Conservation (phyloP, 2,888 invertebrate species). For the Phalangium opilio region DNA sequence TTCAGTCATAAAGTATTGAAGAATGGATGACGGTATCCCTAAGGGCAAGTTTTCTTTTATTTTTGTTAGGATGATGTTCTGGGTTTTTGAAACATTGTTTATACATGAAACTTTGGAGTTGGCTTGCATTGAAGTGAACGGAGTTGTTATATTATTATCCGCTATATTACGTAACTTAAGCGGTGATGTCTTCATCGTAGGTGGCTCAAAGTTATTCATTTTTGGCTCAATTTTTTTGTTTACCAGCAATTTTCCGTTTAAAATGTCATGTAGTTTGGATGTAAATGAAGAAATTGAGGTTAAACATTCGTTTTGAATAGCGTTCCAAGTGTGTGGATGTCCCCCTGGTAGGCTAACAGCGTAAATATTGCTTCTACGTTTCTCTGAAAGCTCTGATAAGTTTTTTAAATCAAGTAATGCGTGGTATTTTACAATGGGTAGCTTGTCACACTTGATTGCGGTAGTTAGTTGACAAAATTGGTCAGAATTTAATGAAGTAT, state of each 20-base stretch:
- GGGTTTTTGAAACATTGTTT: background rate
- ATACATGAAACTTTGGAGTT: background rate
- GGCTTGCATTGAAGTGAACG: no score
- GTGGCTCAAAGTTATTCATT: background rate
- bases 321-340: background rate
- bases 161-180: background rate
- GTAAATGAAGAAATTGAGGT: background rate
- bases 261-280: no score
- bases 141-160: background rate
- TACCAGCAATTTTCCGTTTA: background rate
- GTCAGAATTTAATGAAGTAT: no score
- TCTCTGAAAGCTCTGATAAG: no score
- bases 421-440: no score
- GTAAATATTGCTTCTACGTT: background rate
- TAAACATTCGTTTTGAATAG: background rate
- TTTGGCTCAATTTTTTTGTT: background rate
- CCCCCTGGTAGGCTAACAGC: background rate
- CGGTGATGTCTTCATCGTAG: background rate
- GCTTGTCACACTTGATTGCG: no score
- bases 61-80: no score
- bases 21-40: no score
- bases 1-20: background rate
- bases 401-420: no score
- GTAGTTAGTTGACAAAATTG: no score
- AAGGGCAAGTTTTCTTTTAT: no score